Evolutionary conservation across 2,888 invertebrate genomes (phyloP), one percentile per base, ranked within the genome.

Genomic region (Archips xylosteana): DNA sequence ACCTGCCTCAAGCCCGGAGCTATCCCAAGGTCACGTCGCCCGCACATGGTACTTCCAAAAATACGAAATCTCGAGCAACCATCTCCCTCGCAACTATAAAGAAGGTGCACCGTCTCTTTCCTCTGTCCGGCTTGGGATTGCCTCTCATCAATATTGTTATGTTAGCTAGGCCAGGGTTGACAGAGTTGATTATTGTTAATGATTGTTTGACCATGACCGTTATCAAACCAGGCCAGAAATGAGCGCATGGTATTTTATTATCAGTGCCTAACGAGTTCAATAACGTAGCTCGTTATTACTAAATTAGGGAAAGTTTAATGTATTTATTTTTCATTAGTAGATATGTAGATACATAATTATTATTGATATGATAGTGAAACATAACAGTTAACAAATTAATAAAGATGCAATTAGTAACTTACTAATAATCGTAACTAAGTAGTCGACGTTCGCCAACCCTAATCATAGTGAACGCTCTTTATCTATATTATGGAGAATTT

Each of bases 401-500:
- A 54, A 54, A 23, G 8, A 54, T 23, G 54, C 23, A 15, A 54
- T 9, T 54, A 42, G 39, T 10, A 39, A 42, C 15, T 10, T 23
- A 10, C 12, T 23, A 13, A 13, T 47, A 13, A 34, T 32, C 45
- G 63, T 67, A 59, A 68, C 61, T 39, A 67, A 54, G 67, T 60
- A 70, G 64, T 70, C 54, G 36, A 66, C 74, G 74, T 23, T 71
- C 78, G 85, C 78, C 92, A 92, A 83, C 94, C 93, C 92, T 93
- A 92, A 92, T 92, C 92, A 91, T 93, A 93, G 93, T 91, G 86
- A 94, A 94, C 93, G 89, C 89, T 85, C 87, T 85, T 94, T 94
- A 94, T 94, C 92, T 93, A 92, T 92, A 90, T 93, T 92, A 93
- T 92, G 92, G 93, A 93, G 93, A 91, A 92, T 91, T 92, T 94